These are phyloP conservation scores for Rhinophrynus dorsalis DNA, from an alignment of 2,797 vertebrate species.

Conservation along the genomic window DNA sequence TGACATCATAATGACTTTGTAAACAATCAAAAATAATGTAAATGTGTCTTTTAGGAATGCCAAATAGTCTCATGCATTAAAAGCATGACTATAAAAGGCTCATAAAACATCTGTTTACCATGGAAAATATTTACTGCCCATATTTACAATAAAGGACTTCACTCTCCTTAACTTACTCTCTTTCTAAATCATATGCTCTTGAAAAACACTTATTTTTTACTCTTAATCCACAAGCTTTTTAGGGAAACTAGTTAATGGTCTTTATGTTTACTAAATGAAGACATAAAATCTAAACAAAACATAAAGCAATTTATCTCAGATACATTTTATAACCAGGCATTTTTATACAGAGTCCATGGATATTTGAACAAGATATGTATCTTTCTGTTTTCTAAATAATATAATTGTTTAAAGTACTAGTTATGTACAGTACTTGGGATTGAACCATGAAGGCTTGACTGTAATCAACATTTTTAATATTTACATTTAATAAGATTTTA, in stretches of 20 bases:
- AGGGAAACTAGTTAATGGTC: neutral
- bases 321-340: neutral
- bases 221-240: neutral
- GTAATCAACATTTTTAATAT: too few species aligned
- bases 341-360: conserved; percentile 4
- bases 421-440: too few species aligned
- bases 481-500: too few species aligned
- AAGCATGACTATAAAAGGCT: neutral
- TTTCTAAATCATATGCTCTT: neutral
- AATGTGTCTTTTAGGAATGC: too few species aligned
- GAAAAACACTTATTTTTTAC: neutral
- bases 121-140: neutral
- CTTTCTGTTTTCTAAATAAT: neutral
- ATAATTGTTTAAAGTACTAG: too few species aligned
- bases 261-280: neutral
- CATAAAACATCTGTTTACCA: neutral
- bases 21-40: neutral
- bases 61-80: neutral
- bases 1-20: neutral
- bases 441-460: too few species aligned
- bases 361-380: conserved; percentile 26
- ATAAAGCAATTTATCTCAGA: conserved; percentile 11
- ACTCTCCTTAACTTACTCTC: neutral
- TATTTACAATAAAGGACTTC: neutral
- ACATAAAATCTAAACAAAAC: neutral